Percentiles rank a stretch among this genome's conserved stretches.
Conservation (phyloP, 2,888 invertebrate species). For the Villa cingulata region DNA sequence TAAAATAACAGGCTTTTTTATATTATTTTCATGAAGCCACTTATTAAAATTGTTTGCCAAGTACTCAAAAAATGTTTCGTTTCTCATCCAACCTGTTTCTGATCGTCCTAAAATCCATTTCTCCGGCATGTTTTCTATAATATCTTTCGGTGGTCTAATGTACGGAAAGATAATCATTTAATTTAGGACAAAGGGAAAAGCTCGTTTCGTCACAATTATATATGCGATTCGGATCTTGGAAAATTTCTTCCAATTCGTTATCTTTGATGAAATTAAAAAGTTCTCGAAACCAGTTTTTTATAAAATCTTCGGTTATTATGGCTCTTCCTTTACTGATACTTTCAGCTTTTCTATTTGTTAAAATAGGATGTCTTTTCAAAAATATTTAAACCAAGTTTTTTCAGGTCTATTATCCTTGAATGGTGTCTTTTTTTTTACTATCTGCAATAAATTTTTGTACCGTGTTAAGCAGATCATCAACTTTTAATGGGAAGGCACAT, state of each 20-base stretch:
- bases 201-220: slow-evolving; percentile 6
- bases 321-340: slow-evolving; percentile 8
- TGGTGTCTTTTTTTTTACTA: slow-evolving; percentile 2
- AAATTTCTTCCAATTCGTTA: slow-evolving; percentile 5
- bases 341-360: slow-evolving; percentile 7
- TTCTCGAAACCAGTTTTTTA: slow-evolving; percentile 10
- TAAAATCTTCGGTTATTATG: slow-evolving; percentile 4
- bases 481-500: slow-evolving; percentile 8
- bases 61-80: slow-evolving; percentile 11
- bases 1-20: too few species aligned
- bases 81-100: slow-evolving; percentile 10
- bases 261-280: slow-evolving; percentile 9
- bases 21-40: slow-evolving; percentile 8
- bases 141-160: slow-evolving; percentile 6
- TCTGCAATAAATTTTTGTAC: too few species aligned
- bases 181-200: slow-evolving; percentile 8
- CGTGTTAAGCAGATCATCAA: slow-evolving; percentile 7
- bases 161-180: slow-evolving; percentile 11
- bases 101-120: slow-evolving; percentile 5
- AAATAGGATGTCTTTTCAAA: slow-evolving; percentile 4
- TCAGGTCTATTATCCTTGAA: background rate
- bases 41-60: slow-evolving; percentile 9
- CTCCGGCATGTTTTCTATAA: slow-evolving; percentile 7
- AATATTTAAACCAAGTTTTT: slow-evolving; percentile 3
- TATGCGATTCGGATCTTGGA: slow-evolving; percentile 4